These are phyloP conservation scores for Geodia barretti DNA, from an alignment of 37 sponge, comb jelly and placozoan genomes.

Conservation along the genomic window DNA sequence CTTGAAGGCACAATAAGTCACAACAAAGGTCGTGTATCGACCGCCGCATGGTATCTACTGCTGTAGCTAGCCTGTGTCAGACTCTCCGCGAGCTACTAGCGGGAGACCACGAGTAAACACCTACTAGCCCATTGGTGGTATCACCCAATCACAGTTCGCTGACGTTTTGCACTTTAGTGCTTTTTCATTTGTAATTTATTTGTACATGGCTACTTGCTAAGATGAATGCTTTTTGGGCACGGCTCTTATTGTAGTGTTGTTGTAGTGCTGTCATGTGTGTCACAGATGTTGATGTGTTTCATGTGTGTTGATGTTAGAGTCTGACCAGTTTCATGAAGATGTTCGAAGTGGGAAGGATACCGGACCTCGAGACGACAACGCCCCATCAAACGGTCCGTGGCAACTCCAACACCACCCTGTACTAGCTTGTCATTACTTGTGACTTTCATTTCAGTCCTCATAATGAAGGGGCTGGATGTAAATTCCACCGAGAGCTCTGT, in stretches of 20 bases:
- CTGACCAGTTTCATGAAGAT: constrained; percentile 59
- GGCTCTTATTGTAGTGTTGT: neutral
- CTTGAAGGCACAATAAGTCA: no score
- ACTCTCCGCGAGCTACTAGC: no score
- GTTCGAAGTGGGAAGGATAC: neutral
- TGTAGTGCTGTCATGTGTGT: neutral
- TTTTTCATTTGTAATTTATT: no score
- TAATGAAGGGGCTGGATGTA: constrained; percentile 80
- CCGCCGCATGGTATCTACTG: no score
- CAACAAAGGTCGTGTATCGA: no score
- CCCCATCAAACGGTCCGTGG: constrained; percentile 43
- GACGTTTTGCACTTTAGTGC: no score
- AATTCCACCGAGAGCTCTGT: constrained; percentile 73
- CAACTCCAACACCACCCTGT: neutral
- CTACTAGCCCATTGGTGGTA: no score
- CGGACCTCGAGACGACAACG: constrained; percentile 10
- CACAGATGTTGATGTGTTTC: neutral
- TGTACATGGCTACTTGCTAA: no score
- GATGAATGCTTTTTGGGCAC: neutral
- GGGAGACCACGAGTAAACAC: no score
- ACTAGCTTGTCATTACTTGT: neutral
- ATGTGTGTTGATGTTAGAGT: constrained; percentile 23
- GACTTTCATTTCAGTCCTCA: constrained; percentile 64
- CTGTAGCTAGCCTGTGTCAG: no score
- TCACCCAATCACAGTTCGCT: no score